Evolutionary conservation across 2,888 invertebrate species (phyloP).

Genomic region (Drosophila affinis): DNA sequence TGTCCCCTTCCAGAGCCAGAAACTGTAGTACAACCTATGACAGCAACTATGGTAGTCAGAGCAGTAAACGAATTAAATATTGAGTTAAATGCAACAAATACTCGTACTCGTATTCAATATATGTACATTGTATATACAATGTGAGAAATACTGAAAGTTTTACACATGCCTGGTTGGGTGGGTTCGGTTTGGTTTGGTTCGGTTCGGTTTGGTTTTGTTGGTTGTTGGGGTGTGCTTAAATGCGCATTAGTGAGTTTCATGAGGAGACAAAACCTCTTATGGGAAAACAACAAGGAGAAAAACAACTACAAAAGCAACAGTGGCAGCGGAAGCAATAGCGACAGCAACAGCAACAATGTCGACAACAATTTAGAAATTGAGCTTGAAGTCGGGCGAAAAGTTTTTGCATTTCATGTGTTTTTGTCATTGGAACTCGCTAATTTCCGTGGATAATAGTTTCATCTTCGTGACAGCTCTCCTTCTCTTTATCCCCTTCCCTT

Average conservation of each 20-base stretch:
- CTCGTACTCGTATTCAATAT: not conserved
- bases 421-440: slow-evolving; percentile 69
- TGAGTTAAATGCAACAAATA: not conserved
- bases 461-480: slow-evolving; percentile 50
- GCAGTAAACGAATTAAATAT: not conserved
- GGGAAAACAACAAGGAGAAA: slow-evolving; percentile 23
- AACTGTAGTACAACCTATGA: too few relatives aligned
- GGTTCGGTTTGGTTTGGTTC: not conserved
- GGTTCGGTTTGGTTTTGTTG: slow-evolving; percentile 14
- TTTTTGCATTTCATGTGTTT: slow-evolving; percentile 68
- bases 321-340: slow-evolving; percentile 8
- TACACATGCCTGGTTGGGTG: slow-evolving; percentile 1
- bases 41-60: too few relatives aligned
- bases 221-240: slow-evolving; percentile 39
- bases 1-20: too few relatives aligned
- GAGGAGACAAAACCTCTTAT: slow-evolving; percentile 26
- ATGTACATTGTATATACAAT: not conserved
- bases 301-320: not conserved
- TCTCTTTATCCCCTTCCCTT: slow-evolving; percentile 6
- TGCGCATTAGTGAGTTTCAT: slow-evolving; percentile 42
- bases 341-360: slow-evolving; percentile 44
- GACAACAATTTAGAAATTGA: slow-evolving; percentile 70
- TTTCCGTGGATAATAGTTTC: slow-evolving; percentile 76
- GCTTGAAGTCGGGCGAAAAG: slow-evolving; percentile 58
- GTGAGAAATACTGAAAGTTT: slow-evolving; percentile 7